These are phyloP conservation scores for Passer montanus DNA, from an alignment of 2,113 vertebrate species.

Conservation along the genomic window DNA sequence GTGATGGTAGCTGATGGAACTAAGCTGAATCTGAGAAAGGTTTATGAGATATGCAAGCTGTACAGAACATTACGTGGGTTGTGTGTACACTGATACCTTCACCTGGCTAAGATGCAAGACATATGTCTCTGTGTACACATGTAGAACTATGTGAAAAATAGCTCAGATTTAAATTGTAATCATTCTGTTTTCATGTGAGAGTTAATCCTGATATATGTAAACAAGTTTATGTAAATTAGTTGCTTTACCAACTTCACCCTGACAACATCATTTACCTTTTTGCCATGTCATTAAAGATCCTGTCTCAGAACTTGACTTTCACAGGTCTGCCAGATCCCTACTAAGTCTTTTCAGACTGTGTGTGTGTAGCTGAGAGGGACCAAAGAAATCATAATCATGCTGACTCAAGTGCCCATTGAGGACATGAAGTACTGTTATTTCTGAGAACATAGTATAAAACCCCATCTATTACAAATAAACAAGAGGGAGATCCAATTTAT, in stretches of 20 bases:
- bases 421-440: neutral
- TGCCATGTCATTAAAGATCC: neutral
- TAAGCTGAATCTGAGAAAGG: neutral
- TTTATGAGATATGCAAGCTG: neutral
- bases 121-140: neutral
- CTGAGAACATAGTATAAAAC: neutral
- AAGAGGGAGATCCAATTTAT: neutral
- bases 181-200: neutral
- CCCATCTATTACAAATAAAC: neutral
- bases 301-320: conserved; percentile 13
- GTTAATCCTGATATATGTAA: neutral
- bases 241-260: neutral
- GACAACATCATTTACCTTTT: neutral
- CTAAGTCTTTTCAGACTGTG: neutral
- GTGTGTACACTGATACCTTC: neutral
- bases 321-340: neutral
- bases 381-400: neutral
- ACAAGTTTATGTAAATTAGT: neutral
- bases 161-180: neutral
- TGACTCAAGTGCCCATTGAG: neutral
- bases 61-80: neutral
- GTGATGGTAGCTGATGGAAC: neutral
- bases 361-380: neutral
- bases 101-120: neutral
- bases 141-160: neutral